phyloP scores from a whole-genome alignment of 2,888 invertebrate genomes.

The Monoplex corrugatus region DNA sequence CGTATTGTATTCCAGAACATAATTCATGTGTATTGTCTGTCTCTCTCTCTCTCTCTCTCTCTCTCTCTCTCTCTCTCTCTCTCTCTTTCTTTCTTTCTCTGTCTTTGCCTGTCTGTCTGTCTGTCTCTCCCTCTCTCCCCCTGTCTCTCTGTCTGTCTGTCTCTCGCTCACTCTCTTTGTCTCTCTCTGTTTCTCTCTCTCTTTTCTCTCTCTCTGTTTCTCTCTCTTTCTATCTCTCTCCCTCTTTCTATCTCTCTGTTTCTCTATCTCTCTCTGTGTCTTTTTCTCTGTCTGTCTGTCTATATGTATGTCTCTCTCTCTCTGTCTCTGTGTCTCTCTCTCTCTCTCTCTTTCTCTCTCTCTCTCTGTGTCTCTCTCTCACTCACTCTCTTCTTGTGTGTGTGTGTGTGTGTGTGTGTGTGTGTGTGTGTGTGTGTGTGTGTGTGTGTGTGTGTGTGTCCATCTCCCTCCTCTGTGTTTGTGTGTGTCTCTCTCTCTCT shows the following conservation, averaged over 20 bases:
- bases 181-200: constrained; percentile 3
- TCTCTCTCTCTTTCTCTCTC: constrained; percentile 28
- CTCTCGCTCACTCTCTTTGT: neutral
- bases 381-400: neutral
- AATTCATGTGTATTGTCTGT: no score
- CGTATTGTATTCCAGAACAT: no score
- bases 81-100: neutral
- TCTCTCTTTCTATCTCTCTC: constrained; percentile 14
- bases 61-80: no score
- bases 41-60: no score
- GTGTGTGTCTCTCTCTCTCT: neutral
- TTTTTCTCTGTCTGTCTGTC: neutral
- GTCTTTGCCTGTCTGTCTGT: neutral
- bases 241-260: neutral
- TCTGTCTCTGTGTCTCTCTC: neutral
- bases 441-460: neutral
- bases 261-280: neutral
- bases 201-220: constrained; percentile 21
- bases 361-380: constrained; percentile 12
- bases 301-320: neutral
- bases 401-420: neutral
- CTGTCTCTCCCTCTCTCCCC: neutral
- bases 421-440: neutral
- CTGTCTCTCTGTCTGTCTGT: neutral
- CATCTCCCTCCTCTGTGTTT: neutral